These are phyloP conservation scores for Bubo blakistoni DNA, from an alignment of 2,113 vertebrate species.

Conservation along the genomic window DNA sequence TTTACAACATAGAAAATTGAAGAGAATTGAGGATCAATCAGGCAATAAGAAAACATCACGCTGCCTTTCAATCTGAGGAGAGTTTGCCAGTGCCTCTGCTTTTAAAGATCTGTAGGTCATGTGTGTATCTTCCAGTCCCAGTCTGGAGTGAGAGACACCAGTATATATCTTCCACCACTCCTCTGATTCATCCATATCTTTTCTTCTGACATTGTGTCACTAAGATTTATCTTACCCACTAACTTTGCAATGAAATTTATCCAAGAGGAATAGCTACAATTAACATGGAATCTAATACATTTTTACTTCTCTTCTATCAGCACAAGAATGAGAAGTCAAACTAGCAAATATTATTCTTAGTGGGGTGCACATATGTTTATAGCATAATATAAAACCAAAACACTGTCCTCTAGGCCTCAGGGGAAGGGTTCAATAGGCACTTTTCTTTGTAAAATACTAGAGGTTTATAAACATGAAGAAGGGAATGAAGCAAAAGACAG, in stretches of 20 bases:
- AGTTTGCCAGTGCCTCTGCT: neutral
- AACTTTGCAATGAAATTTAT: neutral
- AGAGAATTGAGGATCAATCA: neutral
- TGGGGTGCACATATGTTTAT: neutral
- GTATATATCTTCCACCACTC: neutral
- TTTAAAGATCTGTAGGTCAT: neutral
- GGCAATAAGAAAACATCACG: neutral
- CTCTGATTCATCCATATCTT: neutral
- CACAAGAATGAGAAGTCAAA: neutral
- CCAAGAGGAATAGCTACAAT: neutral
- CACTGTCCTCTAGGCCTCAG: neutral
- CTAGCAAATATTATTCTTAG: neutral
- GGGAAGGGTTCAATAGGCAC: neutral
- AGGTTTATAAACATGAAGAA: neutral
- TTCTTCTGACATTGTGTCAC: neutral
- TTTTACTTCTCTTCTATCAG: neutral
- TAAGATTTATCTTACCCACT: neutral
- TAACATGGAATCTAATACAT: rapidly evolving
- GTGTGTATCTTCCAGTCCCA: neutral
- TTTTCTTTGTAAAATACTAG: neutral
- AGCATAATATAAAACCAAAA: neutral
- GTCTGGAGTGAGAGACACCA: neutral
- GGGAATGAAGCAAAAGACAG: neutral
- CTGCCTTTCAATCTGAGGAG: neutral
- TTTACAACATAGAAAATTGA: neutral